Conservation (phyloP, 2,888 invertebrate species). For the Brassicogethes aeneus region DNA sequence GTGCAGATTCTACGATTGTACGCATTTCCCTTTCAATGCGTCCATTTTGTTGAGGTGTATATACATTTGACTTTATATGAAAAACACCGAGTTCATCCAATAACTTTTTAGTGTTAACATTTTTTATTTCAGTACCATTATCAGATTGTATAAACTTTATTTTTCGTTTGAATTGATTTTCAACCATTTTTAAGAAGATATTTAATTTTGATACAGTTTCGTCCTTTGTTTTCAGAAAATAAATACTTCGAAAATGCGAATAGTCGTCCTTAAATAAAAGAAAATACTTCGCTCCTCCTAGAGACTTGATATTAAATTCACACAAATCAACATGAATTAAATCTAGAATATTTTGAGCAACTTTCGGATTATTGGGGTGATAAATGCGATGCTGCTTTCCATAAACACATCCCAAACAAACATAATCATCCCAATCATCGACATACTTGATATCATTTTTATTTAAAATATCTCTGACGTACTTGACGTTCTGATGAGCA, state of each 20-base stretch:
- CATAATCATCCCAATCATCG: conserved; percentile 12
- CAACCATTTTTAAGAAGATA: conserved; percentile 19
- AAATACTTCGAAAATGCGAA: conserved; percentile 21
- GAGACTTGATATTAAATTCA: conserved; percentile 20
- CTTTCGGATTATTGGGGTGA: conserved; percentile 19
- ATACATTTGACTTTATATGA: conserved; percentile 19
- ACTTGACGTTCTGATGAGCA: background rate
- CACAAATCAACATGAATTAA: conserved; percentile 25
- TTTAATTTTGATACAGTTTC: conserved; percentile 19
- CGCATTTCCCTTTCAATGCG: conserved; percentile 30
- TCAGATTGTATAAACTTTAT: conserved; percentile 23
- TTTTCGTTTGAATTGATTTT: conserved; percentile 25
- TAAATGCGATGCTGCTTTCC: conserved; percentile 16
- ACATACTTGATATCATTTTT: conserved; percentile 8
- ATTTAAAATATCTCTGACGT: conserved; percentile 3
- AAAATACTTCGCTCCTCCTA: conserved; percentile 26
- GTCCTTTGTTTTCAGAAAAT: conserved; percentile 24
- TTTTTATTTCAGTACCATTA: conserved; percentile 27
- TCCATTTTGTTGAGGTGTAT: conserved; percentile 29
- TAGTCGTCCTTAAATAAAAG: conserved; percentile 23
- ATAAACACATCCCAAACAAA: conserved; percentile 10
- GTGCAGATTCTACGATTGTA: conserved; percentile 26
- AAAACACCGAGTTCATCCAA: conserved; percentile 23
- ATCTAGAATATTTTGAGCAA: conserved; percentile 18
- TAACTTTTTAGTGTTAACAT: conserved; percentile 16